phyloP scores from a whole-genome alignment of 2,888 invertebrate species.

The Seira musarum region DNA sequence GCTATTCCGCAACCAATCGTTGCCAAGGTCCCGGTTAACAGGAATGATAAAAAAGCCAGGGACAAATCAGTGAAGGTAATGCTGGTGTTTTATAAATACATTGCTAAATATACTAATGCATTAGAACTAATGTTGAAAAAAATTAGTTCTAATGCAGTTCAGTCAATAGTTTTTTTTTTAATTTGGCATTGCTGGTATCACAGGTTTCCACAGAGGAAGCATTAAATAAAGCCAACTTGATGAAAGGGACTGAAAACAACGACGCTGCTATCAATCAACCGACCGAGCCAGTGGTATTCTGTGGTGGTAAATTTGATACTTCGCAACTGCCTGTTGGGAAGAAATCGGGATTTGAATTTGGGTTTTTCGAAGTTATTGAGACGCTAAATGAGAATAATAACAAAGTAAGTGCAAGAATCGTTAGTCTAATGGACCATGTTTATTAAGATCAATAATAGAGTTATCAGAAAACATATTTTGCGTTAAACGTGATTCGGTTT shows the following conservation, averaged over 20 bases:
- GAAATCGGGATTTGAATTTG: slow-evolving; percentile 55
- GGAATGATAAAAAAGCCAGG: neutral
- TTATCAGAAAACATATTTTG: too few relatives aligned
- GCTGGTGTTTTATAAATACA: neutral
- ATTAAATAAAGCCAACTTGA: neutral
- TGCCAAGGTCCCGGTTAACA: neutral
- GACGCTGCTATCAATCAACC: neutral
- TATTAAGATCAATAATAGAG: too few relatives aligned
- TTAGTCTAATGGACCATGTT: too few relatives aligned
- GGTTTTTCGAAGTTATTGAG: slow-evolving; percentile 59
- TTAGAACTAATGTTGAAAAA: too few relatives aligned
- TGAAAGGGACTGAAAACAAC: slow-evolving; percentile 38
- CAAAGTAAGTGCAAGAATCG: slow-evolving; percentile 14
- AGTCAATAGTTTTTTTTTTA: too few relatives aligned
- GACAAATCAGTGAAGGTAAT: neutral
- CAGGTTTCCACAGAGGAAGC: slow-evolving; percentile 24
- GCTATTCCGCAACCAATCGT: neutral
- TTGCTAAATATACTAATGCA: neutral
- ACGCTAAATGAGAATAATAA: slow-evolving; percentile 44
- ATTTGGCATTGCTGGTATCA: too few relatives aligned
- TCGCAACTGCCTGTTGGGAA: slow-evolving; percentile 49
- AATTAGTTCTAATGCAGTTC: too few relatives aligned
- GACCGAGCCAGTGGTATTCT: slow-evolving; percentile 63
- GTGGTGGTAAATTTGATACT: slow-evolving; percentile 64
- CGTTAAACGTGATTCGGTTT: too few relatives aligned